These are phyloP conservation scores for Pelusios castaneus DNA, from an alignment of 2,113 vertebrate species.

Conservation along the genomic window DNA sequence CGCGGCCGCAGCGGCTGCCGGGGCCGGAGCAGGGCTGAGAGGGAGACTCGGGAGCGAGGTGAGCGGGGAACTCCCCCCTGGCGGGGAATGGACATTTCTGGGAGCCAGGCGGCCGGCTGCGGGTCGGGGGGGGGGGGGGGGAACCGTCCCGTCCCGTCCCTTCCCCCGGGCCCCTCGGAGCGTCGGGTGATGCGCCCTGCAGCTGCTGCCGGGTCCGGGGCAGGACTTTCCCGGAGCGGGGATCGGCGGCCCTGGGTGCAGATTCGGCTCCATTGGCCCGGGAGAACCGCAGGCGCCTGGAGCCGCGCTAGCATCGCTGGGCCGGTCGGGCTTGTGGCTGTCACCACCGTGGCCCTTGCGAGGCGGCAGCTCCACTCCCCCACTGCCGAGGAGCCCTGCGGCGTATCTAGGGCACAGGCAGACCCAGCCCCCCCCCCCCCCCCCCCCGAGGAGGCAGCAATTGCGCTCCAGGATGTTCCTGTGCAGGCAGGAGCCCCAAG, in stretches of 20 bases:
- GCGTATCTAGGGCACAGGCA: background rate
- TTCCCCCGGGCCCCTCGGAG: background rate
- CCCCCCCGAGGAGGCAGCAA: no score
- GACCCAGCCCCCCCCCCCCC: no score
- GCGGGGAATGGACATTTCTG: conserved; percentile 24
- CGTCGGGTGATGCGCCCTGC: background rate
- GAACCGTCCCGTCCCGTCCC: background rate
- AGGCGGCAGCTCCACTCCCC: no score
- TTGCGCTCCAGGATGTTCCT: background rate
- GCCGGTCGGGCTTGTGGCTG: no score
- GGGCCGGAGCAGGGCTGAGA: conserved; percentile 25
- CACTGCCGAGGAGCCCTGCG: no score
- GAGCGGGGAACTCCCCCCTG: conserved; percentile 12
- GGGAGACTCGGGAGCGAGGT: conserved; percentile 48
- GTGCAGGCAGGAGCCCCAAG: background rate
- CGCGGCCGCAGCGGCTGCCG: background rate
- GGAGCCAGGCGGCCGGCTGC: background rate
- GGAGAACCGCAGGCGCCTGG: background rate
- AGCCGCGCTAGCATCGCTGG: no score
- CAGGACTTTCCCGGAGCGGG: no score
- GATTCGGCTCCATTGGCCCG: background rate
- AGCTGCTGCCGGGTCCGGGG: no score
- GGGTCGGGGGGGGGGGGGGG: background rate
- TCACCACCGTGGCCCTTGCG: no score
- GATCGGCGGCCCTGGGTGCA: no score